Conservation (phyloP, 2,113 vertebrate genomes). For the Sisor rabdophorus region DNA sequence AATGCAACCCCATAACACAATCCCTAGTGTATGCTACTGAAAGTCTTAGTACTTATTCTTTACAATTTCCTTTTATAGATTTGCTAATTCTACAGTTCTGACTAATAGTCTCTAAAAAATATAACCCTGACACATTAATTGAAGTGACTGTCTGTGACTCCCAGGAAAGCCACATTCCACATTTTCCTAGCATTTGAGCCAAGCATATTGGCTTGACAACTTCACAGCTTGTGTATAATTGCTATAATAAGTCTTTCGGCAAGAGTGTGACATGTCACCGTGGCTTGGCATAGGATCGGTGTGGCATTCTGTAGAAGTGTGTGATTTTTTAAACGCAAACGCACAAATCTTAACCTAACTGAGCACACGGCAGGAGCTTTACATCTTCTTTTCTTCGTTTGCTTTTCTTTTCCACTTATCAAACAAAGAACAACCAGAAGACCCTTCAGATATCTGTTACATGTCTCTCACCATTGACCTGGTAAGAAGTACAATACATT, state of each 20-base stretch:
- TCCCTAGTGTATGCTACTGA: not conserved
- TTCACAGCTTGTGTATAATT: slow-evolving; percentile 67
- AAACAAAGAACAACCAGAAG: slow-evolving; percentile 18
- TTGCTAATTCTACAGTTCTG: not conserved
- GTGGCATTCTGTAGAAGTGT: slow-evolving; percentile 56
- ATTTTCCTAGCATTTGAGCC: not conserved
- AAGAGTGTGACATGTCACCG: slow-evolving; percentile 64
- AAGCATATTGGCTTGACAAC: slow-evolving; percentile 39
- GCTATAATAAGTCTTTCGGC: slow-evolving; percentile 59
- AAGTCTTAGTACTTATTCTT: not conserved
- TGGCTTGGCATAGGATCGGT: slow-evolving; percentile 52
- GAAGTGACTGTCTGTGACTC: not conserved
- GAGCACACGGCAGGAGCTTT: slow-evolving; percentile 16
- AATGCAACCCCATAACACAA: too few relatives aligned
- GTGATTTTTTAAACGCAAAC: slow-evolving; percentile 48
- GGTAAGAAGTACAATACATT: too few relatives aligned
- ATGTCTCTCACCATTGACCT: slow-evolving; percentile 61
- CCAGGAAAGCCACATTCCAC: not conserved
- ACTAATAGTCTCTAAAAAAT: not conserved
- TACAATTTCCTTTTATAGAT: not conserved
- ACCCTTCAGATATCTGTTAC: slow-evolving; percentile 30
- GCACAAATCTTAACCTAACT: not conserved
- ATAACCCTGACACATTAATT: not conserved
- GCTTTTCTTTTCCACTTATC: not conserved
- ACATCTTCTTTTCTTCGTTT: not conserved